phyloP scores from a whole-genome alignment of 2,797 vertebrate species.

The Tauraco hartlaubi region DNA sequence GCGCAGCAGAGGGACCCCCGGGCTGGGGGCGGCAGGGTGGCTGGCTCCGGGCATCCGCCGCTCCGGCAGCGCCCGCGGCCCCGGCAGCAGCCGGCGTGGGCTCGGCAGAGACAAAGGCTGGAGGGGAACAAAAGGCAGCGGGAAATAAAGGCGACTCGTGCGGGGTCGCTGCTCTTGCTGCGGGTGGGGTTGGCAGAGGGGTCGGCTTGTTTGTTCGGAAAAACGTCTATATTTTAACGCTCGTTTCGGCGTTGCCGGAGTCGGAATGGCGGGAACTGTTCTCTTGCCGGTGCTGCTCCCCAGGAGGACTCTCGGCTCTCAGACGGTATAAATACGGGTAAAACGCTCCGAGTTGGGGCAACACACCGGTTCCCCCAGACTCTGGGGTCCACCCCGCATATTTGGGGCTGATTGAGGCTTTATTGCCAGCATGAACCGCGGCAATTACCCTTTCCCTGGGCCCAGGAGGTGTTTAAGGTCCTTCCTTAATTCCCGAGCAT shows the following conservation, averaged over 20 bases:
- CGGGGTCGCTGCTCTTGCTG: background rate
- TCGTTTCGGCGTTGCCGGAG: background rate
- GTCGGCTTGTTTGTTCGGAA: background rate
- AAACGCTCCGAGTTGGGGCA: rapidly evolving
- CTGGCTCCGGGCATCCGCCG: background rate
- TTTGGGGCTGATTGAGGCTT: background rate
- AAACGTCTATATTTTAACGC: background rate
- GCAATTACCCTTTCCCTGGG: rapidly evolving
- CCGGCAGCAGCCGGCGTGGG: background rate
- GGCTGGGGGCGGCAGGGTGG: background rate
- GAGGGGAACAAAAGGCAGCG: background rate
- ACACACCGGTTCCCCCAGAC: rapidly evolving
- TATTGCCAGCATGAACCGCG: background rate
- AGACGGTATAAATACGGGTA: rapidly evolving
- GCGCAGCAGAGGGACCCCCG: background rate
- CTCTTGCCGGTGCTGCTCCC: background rate
- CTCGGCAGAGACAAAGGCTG: background rate
- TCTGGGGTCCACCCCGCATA: rapidly evolving
- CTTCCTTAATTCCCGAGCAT: background rate
- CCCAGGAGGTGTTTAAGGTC: background rate
- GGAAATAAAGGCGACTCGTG: background rate
- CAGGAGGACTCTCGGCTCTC: background rate
- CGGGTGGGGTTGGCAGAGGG: background rate
- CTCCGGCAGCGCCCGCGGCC: background rate
- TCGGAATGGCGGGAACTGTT: rapidly evolving